Evolutionary conservation across 2,888 invertebrate species (phyloP).

Genomic region (Mayetiola destructor): DNA sequence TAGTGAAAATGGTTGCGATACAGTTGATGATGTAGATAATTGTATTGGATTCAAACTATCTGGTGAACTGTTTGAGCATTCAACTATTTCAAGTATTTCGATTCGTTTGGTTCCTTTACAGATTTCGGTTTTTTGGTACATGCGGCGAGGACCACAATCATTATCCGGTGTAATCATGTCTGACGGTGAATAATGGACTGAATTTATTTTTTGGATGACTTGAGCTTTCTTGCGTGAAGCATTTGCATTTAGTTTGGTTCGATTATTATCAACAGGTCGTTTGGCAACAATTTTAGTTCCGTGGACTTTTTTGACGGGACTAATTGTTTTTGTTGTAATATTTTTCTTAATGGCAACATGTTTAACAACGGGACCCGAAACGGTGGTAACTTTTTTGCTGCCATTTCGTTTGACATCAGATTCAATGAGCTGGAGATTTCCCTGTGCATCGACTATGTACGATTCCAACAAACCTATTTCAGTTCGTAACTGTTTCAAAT

Average conservation of each 20-base stretch:
- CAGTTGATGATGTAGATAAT: not conserved
- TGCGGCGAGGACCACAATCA: slow-evolving; percentile 35
- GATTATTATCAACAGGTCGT: too few species aligned
- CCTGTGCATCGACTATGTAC: slow-evolving; percentile 24
- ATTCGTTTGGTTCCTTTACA: slow-evolving; percentile 42
- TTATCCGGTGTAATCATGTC: slow-evolving; percentile 26
- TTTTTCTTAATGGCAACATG: slow-evolving; percentile 6
- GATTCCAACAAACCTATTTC: slow-evolving; percentile 23
- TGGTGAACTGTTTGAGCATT: slow-evolving; percentile 29
- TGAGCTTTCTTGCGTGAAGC: slow-evolving; percentile 2
- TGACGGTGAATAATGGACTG: slow-evolving; percentile 19
- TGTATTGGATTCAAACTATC: not conserved
- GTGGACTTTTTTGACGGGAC: not conserved
- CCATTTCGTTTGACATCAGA: slow-evolving; percentile 13
- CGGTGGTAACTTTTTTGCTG: not conserved
- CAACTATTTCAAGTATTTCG: slow-evolving; percentile 47
- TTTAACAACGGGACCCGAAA: not conserved
- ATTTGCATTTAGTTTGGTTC: not conserved
- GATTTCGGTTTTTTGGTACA: slow-evolving; percentile 45
- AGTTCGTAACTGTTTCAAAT: slow-evolving; percentile 11
- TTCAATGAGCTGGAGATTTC: slow-evolving; percentile 23
- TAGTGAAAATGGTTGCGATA: not conserved
- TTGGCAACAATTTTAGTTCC: not conserved
- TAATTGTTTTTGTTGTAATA: slow-evolving; percentile 13
- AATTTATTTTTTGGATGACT: slow-evolving; percentile 21